phyloP scores from a whole-genome alignment of 2,113 vertebrate genomes.

The Podiceps cristatus region DNA sequence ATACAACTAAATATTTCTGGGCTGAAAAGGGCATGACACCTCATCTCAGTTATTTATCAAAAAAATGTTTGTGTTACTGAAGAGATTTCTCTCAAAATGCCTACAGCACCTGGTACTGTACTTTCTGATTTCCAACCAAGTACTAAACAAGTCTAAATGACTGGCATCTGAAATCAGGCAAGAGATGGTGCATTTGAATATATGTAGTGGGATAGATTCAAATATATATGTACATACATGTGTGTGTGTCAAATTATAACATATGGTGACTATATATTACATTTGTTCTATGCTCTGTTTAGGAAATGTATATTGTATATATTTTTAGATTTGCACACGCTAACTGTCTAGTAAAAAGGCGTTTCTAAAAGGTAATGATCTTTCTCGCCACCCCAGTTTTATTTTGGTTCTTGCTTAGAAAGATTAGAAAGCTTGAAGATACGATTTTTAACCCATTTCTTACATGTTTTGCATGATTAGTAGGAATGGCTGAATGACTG shows the following conservation, averaged over 20 bases:
- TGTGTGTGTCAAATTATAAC: not conserved
- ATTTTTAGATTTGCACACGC: not conserved
- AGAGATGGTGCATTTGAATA: not conserved
- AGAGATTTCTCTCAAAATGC: not conserved
- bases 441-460: not conserved
- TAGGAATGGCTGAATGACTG: not conserved
- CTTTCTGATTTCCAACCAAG: slow-evolving; percentile 24
- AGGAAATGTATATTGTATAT: not conserved
- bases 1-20: not conserved
- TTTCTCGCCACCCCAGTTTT: not conserved
- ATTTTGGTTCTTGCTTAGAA: not conserved
- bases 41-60: not conserved
- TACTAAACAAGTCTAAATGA: slow-evolving; percentile 1
- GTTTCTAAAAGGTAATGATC: not conserved
- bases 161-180: not conserved
- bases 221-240: rapidly evolving
- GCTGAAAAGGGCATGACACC: not conserved
- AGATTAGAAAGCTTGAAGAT: not conserved
- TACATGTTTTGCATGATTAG: not conserved
- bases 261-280: not conserved
- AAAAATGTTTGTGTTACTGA: not conserved
- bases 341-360: not conserved
- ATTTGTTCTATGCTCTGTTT: rapidly evolving
- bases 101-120: not conserved
- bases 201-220: not conserved